Conservation (phyloP, 2,888 invertebrate species). For the Hydriomena furcata region DNA sequence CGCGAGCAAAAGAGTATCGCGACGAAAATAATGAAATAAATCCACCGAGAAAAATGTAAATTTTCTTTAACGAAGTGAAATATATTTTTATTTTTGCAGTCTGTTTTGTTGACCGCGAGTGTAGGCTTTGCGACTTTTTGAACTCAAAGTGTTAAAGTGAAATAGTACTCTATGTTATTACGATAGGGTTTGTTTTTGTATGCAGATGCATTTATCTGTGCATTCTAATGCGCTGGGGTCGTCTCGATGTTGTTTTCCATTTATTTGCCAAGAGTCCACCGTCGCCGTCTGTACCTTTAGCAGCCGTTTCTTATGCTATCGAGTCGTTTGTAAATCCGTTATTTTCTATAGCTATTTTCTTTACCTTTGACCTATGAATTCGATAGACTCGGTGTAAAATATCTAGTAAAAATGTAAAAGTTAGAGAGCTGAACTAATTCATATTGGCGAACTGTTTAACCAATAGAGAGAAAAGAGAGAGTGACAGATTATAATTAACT, state of each 20-base stretch:
- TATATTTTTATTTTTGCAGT: constrained; percentile 58
- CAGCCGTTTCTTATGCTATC: not conserved
- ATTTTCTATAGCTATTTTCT: too few species aligned
- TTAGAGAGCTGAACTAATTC: too few species aligned
- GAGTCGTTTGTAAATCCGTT: not conserved
- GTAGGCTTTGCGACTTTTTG: constrained; percentile 42
- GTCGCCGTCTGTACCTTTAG: constrained; percentile 24
- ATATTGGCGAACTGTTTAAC: too few species aligned
- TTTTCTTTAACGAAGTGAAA: constrained; percentile 72
- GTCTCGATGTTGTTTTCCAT: constrained; percentile 46
- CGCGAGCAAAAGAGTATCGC: constrained; percentile 47
- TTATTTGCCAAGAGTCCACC: constrained; percentile 50
- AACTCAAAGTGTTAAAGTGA: constrained; percentile 16
- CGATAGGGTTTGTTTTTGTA: constrained; percentile 29
- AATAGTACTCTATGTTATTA: constrained; percentile 28
- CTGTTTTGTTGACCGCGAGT: constrained; percentile 49
- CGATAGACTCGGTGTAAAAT: too few species aligned
- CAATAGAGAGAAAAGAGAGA: too few species aligned
- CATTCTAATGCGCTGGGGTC: constrained; percentile 44
- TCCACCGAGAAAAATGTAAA: constrained; percentile 67
- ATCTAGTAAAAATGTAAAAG: too few species aligned
- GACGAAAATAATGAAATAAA: constrained; percentile 59
- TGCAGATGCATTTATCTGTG: constrained; percentile 32
- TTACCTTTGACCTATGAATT: too few species aligned
- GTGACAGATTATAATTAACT: too few species aligned